Base-by-base conservation (phyloP, 1,140 invertebrate species). In the Helicorthomorpha holstii region DNA sequence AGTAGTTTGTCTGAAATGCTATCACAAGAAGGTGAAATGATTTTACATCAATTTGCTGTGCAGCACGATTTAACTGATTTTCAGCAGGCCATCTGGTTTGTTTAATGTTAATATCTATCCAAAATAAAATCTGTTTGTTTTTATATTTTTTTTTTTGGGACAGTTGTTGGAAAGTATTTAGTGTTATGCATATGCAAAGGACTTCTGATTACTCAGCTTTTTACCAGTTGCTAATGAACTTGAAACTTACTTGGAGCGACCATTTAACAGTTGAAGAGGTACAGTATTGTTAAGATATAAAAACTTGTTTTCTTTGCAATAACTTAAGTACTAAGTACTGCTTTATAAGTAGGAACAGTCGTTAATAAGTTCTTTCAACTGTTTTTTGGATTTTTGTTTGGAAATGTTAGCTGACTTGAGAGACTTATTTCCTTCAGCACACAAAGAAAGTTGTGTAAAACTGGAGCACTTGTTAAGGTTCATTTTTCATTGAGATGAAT, bases 1-100 rank as follows among this genome's bases (percentile, higher is more conserved):
- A n/a, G n/a, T n/a, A n/a, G n/a, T n/a, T n/a, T n/a, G n/a, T n/a
- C n/a, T n/a, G n/a, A n/a, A n/a, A n/a, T n/a, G n/a, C n/a, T n/a
- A n/a, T n/a, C 85, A 1, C 81, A 85, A 47, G 80, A 82, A 1
- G 91, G 90, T 1, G 70, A 85, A 43, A 90, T 86, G 0, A 83
- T 96, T 56, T 70, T 96, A 1, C 90, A 95, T 69, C 92, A 96
- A 62, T 85, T 95, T 66, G 90, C 91, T 2, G 85, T 96, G 51
- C 92, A 96, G 67, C 85, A 86, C 4, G 90, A 96, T 64, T 71
- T 96, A 21, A 91, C 85, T 2, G 76, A 87, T 45, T 69, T 93
- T 23, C 91, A 95, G 62, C 81, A 84, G 53, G 78, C 83, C n/a
- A 74, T 91, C 57, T 76, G 74, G 72, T 74, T 45, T n/a, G n/a